phyloP scores from a whole-genome alignment of 2,113 vertebrate species.

The Podilymbus podiceps region DNA sequence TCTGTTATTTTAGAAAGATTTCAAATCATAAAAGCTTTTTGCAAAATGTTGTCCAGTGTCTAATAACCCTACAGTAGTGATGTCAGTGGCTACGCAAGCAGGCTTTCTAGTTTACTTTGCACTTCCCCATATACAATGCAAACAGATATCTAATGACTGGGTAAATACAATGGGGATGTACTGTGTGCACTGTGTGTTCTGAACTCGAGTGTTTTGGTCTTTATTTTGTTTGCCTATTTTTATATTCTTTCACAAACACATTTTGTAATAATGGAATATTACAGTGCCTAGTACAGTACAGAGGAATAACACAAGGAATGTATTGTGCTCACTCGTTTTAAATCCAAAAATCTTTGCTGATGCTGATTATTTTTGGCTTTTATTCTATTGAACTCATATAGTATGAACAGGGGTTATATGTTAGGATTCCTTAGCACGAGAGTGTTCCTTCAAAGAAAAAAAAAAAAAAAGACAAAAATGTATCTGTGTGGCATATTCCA shows the following conservation, averaged over 20 bases:
- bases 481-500: not conserved
- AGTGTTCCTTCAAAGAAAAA: not conserved
- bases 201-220: slow-evolving; percentile 50
- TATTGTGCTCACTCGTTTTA: slow-evolving; percentile 36
- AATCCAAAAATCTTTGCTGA: not conserved
- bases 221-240: slow-evolving; percentile 64
- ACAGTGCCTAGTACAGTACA: slow-evolving; percentile 27
- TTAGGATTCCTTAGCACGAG: not conserved
- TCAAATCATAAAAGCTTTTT: not conserved
- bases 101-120: slow-evolving; percentile 36
- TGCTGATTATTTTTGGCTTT: slow-evolving; percentile 63
- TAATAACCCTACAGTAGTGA: slow-evolving; percentile 2
- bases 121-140: slow-evolving; percentile 43
- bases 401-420: not conserved
- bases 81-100: slow-evolving; percentile 51
- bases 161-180: slow-evolving; percentile 58
- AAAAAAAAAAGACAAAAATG: not conserved
- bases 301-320: slow-evolving; percentile 41
- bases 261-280: slow-evolving; percentile 61
- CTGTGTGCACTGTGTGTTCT: slow-evolving; percentile 46
- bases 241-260: slow-evolving; percentile 45
- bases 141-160: slow-evolving; percentile 51
- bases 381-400: slow-evolving; percentile 50
- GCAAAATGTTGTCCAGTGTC: not conserved
- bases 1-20: slow-evolving; percentile 46